Evolutionary conservation across 2,797 vertebrate genomes (phyloP).

Genomic region (Catamblyrhynchus diadema): DNA sequence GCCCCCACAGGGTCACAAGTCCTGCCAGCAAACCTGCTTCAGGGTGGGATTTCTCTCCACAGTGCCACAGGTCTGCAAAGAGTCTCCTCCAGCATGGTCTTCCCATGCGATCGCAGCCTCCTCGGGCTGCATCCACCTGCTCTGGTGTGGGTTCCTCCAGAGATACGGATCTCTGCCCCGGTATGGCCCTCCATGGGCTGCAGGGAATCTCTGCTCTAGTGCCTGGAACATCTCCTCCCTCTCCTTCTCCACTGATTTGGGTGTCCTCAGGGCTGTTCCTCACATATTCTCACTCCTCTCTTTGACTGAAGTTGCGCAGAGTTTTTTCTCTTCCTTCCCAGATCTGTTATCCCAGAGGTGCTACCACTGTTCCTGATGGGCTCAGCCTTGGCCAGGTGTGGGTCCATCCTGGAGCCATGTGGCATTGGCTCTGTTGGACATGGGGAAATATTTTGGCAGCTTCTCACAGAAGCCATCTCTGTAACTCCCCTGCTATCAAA

Average conservation of each 20-base stretch:
- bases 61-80: background rate
- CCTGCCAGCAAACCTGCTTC: background rate
- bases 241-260: background rate
- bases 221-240: background rate
- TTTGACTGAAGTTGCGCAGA: fast-evolving
- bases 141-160: fast-evolving
- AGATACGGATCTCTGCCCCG: background rate
- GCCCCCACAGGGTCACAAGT: fast-evolving
- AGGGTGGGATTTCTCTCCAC: background rate
- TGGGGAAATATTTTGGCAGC: background rate
- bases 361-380: background rate
- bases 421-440: background rate
- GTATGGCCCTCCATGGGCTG: background rate
- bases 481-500: background rate
- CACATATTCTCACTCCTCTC: background rate
- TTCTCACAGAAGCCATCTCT: background rate
- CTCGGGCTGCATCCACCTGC: background rate
- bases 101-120: background rate
- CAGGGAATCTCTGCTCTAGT: background rate
- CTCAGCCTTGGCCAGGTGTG: background rate
- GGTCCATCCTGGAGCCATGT: fast-evolving
- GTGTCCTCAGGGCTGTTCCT: background rate
- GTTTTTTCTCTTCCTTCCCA: background rate
- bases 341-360: background rate
- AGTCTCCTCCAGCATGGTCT: background rate